These are phyloP conservation scores for Lamprotornis superbus DNA, from an alignment of 2,113 vertebrate genomes.

Conservation along the genomic window DNA sequence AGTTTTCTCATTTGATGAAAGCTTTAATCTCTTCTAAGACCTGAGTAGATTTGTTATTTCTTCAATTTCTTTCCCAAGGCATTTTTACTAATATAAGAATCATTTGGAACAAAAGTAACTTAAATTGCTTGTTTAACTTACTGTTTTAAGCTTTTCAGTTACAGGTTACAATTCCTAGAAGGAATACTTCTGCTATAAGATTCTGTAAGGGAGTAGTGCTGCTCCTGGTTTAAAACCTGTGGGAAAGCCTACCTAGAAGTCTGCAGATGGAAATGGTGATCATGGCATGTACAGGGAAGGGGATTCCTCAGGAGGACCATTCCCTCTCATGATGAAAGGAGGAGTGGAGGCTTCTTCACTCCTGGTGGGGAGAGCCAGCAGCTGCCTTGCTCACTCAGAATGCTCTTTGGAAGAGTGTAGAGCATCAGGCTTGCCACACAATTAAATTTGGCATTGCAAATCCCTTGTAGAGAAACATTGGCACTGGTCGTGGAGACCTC, in stretches of 20 bases:
- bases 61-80: background rate
- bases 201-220: rapidly evolving
- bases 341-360: background rate
- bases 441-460: background rate
- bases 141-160: background rate
- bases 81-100: background rate
- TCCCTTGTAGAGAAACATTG: background rate
- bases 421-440: background rate
- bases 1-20: background rate
- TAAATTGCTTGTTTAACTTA: background rate
- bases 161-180: background rate
- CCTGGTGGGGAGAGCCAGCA: background rate
- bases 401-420: background rate
- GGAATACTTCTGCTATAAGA: background rate
- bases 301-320: background rate
- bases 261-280: background rate
- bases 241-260: background rate
- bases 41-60: background rate
- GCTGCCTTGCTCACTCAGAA: background rate
- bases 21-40: background rate
- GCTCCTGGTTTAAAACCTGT: background rate
- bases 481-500: rapidly evolving
- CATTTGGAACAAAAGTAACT: background rate
- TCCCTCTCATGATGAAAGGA: background rate
- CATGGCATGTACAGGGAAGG: rapidly evolving